Evolutionary conservation across 2,113 vertebrate genomes (phyloP).

Genomic region (Steatornis caripensis): DNA sequence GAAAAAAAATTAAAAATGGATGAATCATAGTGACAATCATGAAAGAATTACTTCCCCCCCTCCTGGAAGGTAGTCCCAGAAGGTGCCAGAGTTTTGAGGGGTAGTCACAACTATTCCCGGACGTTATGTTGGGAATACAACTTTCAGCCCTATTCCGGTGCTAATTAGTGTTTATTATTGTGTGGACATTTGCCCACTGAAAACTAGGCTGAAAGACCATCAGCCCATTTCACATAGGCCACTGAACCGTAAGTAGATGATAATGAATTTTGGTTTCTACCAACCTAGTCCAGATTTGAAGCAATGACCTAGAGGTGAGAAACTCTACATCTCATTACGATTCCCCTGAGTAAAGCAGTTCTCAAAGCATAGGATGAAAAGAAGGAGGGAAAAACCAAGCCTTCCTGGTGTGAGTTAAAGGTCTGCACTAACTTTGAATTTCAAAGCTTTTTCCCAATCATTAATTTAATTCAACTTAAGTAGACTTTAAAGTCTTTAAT

Average conservation of each 20-base stretch:
- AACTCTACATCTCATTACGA: conserved; percentile 46
- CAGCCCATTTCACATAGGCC: background rate
- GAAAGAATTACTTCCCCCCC: background rate
- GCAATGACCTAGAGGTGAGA: conserved; percentile 53
- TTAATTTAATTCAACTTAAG: conserved; percentile 20
- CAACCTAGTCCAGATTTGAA: conserved; percentile 36
- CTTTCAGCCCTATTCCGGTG: background rate
- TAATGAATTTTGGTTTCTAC: conserved; percentile 55
- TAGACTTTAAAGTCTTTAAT: background rate
- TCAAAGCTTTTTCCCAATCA: conserved; percentile 29
- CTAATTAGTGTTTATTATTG: background rate
- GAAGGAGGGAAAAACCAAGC: background rate
- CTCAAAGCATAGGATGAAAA: conserved; percentile 28
- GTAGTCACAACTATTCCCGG: background rate
- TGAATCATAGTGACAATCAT: background rate
- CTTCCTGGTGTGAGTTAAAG: conserved; percentile 41
- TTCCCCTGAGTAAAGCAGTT: conserved; percentile 17
- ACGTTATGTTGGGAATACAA: background rate
- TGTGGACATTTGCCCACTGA: background rate
- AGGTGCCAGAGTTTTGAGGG: background rate
- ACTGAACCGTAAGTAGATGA: conserved; percentile 23
- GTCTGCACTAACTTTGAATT: conserved; percentile 45
- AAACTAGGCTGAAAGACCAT: background rate
- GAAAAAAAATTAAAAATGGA: conserved; percentile 17
- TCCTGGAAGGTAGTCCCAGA: background rate